Evolutionary conservation across 1,140 invertebrate genomes (phyloP), one percentile per base, ranked within the genome.

Genomic region (Drosophila parabipectinata): DNA sequence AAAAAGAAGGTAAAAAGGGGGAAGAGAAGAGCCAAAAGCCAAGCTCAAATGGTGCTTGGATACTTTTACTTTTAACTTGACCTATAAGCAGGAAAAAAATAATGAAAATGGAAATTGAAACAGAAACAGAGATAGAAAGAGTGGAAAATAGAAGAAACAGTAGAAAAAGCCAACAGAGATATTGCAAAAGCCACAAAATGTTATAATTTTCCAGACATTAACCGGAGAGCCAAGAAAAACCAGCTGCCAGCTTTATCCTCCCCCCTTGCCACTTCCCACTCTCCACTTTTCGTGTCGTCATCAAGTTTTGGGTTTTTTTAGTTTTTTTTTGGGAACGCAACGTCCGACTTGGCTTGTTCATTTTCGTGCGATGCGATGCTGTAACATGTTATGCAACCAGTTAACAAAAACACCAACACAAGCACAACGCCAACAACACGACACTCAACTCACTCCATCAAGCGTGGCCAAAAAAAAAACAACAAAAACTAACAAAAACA

Each of bases 21-120:
- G 61, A 60, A 51, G 60, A 68, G 63, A 48, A 44, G 34, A 37
- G 34, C 21, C 21, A 76, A 44, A 18, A 59, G 60, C 57, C 62
- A n/a, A 66, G 51, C 64, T 50, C 34, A 68, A 60, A 68, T 59
- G 50, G 15, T 60, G 50, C 60, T 37, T 52, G 57, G 34, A 62
- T 78, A 87, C 83, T 87, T 87, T 87, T 87, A 87, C 83, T 87
- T 87, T 87, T 87, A 87, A 87, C 83, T 87, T 87, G 83, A 87
- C 83, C 83, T 88, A 87, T 87, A 87, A 87, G 81, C 61, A 56
- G 47, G 61, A 79, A 68, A 57, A 54, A 68, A 71, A 72, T n/a
- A 63, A 28, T 55, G 26, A 50, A 50, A 73, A 44, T 44, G n/a
- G 5, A 44, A 47, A 34, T 12, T 12, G 12, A 30, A 7, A 14